Percentiles rank a stretch among this genome's conserved stretches.
phyloP scores from a whole-genome alignment of 2,888 invertebrate genomes.

The Zhuqinia jingwanae region DNA sequence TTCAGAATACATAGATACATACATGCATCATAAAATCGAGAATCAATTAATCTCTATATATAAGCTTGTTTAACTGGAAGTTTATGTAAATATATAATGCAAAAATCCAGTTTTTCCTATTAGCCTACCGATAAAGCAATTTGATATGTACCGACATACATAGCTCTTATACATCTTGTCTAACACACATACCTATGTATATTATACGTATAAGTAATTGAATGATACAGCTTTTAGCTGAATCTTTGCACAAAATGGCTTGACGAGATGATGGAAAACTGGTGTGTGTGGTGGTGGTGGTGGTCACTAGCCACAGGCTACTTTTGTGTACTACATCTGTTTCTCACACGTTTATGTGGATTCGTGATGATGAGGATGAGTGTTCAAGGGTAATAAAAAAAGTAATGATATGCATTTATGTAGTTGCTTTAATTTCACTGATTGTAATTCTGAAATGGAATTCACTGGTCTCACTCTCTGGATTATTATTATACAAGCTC shows the following conservation, averaged over 20 bases:
- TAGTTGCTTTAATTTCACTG: background rate
- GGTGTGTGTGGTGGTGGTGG: too few species aligned
- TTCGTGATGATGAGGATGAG: too few species aligned
- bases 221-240: slow-evolving; percentile 5
- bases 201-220: slow-evolving; percentile 7
- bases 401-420: too few species aligned
- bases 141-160: background rate
- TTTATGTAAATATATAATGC: slow-evolving; percentile 13
- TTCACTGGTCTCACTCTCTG: too few species aligned
- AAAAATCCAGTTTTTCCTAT: slow-evolving; percentile 34
- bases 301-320: background rate
- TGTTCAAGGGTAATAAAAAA: too few species aligned
- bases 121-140: slow-evolving; percentile 12
- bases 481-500: too few species aligned
- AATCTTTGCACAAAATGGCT: background rate
- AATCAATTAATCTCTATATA: slow-evolving; percentile 44
- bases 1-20: background rate
- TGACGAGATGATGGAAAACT: background rate
- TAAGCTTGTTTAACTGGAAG: slow-evolving; percentile 38
- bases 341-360: background rate
- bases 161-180: background rate
- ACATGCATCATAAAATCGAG: slow-evolving; percentile 20
- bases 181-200: too few species aligned
- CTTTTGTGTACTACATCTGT: background rate
- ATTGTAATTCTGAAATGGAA: background rate